Evolutionary conservation across 2,113 vertebrate genomes (phyloP).

Genomic region (Brachionichthys hirsutus): DNA sequence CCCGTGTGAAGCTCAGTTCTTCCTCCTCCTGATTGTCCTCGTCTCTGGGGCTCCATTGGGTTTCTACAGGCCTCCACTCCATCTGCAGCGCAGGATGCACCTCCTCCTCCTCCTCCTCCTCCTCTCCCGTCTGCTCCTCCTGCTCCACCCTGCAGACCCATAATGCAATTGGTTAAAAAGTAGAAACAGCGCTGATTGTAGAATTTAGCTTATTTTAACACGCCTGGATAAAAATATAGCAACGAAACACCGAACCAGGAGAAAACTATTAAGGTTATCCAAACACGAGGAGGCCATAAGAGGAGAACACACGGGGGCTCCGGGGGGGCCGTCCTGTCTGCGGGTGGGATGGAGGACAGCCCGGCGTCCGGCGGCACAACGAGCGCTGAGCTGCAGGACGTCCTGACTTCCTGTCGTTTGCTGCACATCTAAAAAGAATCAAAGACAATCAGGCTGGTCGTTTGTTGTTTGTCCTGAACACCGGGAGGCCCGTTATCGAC

Average conservation of each 20-base stretch:
- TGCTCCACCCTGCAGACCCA: slow-evolving; percentile 37
- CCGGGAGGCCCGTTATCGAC: too few relatives aligned
- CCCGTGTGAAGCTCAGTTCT: slow-evolving; percentile 26
- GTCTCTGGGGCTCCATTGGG: not conserved
- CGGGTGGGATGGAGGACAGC: slow-evolving; percentile 23
- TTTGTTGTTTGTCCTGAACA: too few relatives aligned
- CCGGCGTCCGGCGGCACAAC: slow-evolving; percentile 58
- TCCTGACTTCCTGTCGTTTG: slow-evolving; percentile 47
- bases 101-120: slow-evolving; percentile 2
- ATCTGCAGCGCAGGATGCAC: slow-evolving; percentile 12
- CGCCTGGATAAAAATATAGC: too few relatives aligned
- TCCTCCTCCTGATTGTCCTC: slow-evolving; percentile 40
- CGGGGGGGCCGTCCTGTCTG: slow-evolving; percentile 54
- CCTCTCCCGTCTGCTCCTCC: slow-evolving; percentile 17
- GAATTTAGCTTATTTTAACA: too few relatives aligned
- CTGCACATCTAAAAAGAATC: slow-evolving; percentile 24
- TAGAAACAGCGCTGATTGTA: too few relatives aligned
- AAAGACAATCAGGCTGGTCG: too few relatives aligned
- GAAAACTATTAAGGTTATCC: not conserved
- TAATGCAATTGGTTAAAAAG: slow-evolving; percentile 32
- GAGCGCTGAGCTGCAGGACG: slow-evolving; percentile 58
- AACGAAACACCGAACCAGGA: not conserved
- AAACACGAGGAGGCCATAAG: not conserved
- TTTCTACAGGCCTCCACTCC: slow-evolving; percentile 17
- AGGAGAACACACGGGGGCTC: slow-evolving; percentile 33